Base-by-base conservation (phyloP, 1,140 invertebrate species). In the Hormaphis cornu region DNA sequence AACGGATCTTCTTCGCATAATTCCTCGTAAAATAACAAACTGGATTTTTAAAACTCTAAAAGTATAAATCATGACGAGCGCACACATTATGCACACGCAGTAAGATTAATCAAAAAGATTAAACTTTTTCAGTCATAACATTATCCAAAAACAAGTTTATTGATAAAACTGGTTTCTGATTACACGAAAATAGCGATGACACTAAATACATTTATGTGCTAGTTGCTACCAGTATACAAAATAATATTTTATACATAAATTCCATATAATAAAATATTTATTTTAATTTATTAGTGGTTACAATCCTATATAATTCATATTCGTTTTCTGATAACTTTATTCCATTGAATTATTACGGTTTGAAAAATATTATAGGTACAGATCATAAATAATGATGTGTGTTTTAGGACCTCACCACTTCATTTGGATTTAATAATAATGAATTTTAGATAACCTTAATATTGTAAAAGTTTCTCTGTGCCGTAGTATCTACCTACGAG, bases 41-140 rank as follows among this genome's bases (percentile, higher is more conserved):
- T 12, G 53, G 53, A 56, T 56, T 56, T 56, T 53, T 35, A 20
- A 22, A 35, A 35, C 22, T 33, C 35, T 7, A 35, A 35, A 56
- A 48, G 12, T 56, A 37, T 56, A 56, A 56, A 56, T 33, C 53
- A 37, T 56, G 37, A 56, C 22, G 53, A 56, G 53, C 33, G n/a
- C n/a, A n/a, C n/a, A n/a, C n/a, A n/a, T n/a, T n/a, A 54, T 37
- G 26, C 20, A 10, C 18, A 12, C 37, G 53, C 37, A 56, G 37
- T 56, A 35, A 37, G 30, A 56, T 56, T 56, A 56, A 56, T 56
- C 53, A 56, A 56, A 56, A 37, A 56, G 53, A 56, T 56, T 35
- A 35, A 3, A n/a, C 37, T 37, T 50, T 52, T 53, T 30, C 26
- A 20, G 26, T 53, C n/a, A 53, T 53, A 48, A 24, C 18, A 48